phyloP scores from a whole-genome alignment of 2,113 vertebrate genomes.

The Turdus rufiventris region DNA sequence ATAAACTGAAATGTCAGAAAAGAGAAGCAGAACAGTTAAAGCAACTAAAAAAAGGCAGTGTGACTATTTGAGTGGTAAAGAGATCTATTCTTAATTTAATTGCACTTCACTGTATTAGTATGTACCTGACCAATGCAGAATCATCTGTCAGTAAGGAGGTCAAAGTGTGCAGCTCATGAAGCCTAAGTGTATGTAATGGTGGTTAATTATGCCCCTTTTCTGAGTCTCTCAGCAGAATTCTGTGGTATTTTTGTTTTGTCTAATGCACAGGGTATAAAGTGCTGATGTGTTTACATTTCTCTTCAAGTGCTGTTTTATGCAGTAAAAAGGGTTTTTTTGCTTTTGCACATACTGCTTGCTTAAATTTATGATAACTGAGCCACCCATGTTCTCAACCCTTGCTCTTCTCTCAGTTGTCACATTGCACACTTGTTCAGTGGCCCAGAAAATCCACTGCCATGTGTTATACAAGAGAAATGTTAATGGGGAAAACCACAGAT shows the following conservation, averaged over 20 bases:
- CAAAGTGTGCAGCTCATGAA: neutral
- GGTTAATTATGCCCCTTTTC: neutral
- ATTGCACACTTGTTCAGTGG: neutral
- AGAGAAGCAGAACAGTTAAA: neutral
- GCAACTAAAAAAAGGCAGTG: neutral
- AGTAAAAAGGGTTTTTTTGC: neutral
- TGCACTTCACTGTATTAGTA: neutral
- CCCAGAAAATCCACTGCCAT: neutral
- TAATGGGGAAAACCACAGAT: neutral
- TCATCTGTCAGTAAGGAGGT: neutral
- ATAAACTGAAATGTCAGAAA: neutral
- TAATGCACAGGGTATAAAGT: neutral
- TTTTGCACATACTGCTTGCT: neutral
- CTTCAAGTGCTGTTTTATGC: neutral
- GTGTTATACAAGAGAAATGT: neutral
- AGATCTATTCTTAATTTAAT: neutral
- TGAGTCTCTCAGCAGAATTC: neutral
- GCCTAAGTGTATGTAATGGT: neutral
- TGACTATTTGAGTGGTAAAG: neutral
- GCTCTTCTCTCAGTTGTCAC: neutral
- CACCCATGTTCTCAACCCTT: neutral
- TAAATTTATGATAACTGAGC: neutral
- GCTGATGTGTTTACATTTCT: neutral
- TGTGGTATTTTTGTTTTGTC: constrained; percentile 15
- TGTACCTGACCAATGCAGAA: neutral